Evolutionary conservation across 2,797 vertebrate species (phyloP), one percentile per base, ranked within the genome.

Genomic region (Sebastolobus altivelis): DNA sequence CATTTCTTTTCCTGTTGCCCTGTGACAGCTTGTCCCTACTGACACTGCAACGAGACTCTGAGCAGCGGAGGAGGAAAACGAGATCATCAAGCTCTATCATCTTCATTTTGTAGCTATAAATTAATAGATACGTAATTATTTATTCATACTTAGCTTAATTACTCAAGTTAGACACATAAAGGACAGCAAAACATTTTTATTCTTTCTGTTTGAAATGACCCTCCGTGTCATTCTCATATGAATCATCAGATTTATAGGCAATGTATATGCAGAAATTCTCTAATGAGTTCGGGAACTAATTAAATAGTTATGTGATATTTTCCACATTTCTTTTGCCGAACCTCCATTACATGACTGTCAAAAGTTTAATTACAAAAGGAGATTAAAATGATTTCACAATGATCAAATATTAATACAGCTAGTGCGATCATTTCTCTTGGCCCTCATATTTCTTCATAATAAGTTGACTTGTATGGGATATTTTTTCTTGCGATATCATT

Each of bases 341-440:
- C 87, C 85, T 89, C 89, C 89, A 95, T 95, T 95, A 94, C 80
- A 83, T 37, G 70, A 92, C 89, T 94, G 94, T 94, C 94, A 94
- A 93, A 92, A 86, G 83, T 93, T 92, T 94, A 95, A 95, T 95
- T 95, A 95, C 88, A 90, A 92, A 91, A 88, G 87, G 88, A 92
- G 92, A 95, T 92, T 91, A 92, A 94, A 95, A 88, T 85, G 69
- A 93, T 92, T 93, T 91, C 79, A 55, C 86, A 75, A 83, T 85
- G 86, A 95, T 95, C 86, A 94, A 95, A 93, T 93, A 94, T 94
- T 94, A 94, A 95, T 92, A 86, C 61, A 68, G 75, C 81, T 1
- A 14, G 72, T 77, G 75, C 43, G 86, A 86, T 91, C 83, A 88
- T 88, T 94, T 83, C 79, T 93, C 88, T 84, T 18, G 4, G 80